Evolutionary conservation across 2,888 invertebrate species (phyloP).

Genomic region (Drosophila vallismaia): DNA sequence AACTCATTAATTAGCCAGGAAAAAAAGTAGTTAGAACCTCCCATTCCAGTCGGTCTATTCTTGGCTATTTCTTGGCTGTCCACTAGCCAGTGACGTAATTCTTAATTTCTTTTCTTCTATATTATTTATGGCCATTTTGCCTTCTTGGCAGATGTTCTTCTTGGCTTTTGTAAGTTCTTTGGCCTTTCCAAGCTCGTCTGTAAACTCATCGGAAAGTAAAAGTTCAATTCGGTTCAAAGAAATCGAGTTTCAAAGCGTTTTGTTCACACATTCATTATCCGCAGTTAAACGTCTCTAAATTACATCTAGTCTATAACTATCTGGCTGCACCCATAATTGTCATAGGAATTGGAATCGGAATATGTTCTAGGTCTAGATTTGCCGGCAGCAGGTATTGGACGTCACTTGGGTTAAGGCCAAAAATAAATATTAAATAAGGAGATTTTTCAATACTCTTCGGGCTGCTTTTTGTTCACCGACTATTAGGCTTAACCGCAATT

Average conservation of each 20-base stretch:
- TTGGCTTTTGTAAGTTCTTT: slow-evolving; percentile 21
- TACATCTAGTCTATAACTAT: slow-evolving; percentile 38
- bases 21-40: slow-evolving; percentile 32
- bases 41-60: slow-evolving; percentile 31
- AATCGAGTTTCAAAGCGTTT: slow-evolving; percentile 4
- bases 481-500: slow-evolving; percentile 1
- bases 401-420: slow-evolving; percentile 53
- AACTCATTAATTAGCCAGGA: slow-evolving; percentile 67
- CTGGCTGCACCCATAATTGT: slow-evolving; percentile 68
- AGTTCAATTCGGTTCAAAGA: slow-evolving; percentile 17
- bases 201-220: slow-evolving; percentile 36
- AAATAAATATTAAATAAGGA: slow-evolving; percentile 2
- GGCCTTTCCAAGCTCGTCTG: slow-evolving; percentile 16
- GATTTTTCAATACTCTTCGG: slow-evolving; percentile 18
- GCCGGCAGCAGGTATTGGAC: slow-evolving; percentile 22
- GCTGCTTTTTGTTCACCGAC: background rate
- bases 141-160: slow-evolving; percentile 11
- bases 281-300: slow-evolving; percentile 34
- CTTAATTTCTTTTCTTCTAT: slow-evolving; percentile 25
- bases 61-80: slow-evolving; percentile 8
- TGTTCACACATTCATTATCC: slow-evolving; percentile 45
- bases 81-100: slow-evolving; percentile 10
- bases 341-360: slow-evolving; percentile 49
- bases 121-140: background rate
- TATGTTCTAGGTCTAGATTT: slow-evolving; percentile 35